Conservation (phyloP, 1,140 invertebrate genomes). For the Danaus melanippus region DNA sequence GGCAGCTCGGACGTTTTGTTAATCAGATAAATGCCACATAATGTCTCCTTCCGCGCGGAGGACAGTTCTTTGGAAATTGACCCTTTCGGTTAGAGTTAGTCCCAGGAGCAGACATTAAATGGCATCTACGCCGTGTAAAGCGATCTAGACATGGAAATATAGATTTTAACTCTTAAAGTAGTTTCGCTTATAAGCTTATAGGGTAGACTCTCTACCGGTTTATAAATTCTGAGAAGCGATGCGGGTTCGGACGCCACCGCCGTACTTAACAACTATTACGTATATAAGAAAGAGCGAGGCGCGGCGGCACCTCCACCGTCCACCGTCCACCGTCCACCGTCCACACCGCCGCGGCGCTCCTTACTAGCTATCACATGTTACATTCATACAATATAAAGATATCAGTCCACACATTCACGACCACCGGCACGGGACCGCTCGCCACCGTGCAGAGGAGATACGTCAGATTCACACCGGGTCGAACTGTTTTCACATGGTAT, state of each 20-base stretch:
- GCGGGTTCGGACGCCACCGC: constrained; percentile 33
- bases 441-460: too few species aligned
- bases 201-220: constrained; percentile 8
- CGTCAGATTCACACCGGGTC: too few species aligned
- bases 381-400: too few species aligned
- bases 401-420: constrained; percentile 11
- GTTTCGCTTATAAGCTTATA: too few species aligned
- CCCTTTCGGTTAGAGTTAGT: background rate
- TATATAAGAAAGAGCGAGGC: constrained; percentile 41
- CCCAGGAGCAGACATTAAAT: constrained; percentile 2
- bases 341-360: constrained; percentile 27
- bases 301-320: constrained; percentile 39
- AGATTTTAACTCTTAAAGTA: constrained; percentile 1
- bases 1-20: constrained; percentile 4
- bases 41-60: constrained; percentile 23
- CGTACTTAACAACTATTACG: constrained; percentile 55
- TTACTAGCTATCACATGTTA: background rate
- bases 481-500: too few species aligned
- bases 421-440: constrained; percentile 1
- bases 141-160: constrained; percentile 7
- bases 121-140: background rate
- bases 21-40: constrained; percentile 28
- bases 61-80: too few species aligned
- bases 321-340: constrained; percentile 57
- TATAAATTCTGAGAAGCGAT: constrained; percentile 26